Base-by-base conservation (phyloP, 2,113 vertebrate genomes). In the Butastur rufipennis region DNA sequence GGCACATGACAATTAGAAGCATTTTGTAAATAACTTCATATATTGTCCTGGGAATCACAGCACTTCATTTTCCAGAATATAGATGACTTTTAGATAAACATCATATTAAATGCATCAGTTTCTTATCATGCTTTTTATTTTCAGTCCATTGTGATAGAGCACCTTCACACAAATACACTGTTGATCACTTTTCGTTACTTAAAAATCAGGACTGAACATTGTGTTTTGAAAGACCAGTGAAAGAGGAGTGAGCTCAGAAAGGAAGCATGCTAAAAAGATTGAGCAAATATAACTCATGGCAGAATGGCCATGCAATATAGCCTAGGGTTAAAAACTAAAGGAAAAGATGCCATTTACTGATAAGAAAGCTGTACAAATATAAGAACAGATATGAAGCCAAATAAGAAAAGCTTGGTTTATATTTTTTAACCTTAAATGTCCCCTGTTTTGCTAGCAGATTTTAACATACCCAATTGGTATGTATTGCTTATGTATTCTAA, bases 381-480 rank as follows among this genome's bases (percentile, higher is more conserved):
- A 81, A 86, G 7, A 83, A 77, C 7, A 84, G 21, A 16, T 52
- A 43, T 4, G 4, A 81, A 84, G 23, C 27, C 7, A 71, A 84
- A 52, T 52, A 78, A n/a, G 53, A 70, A 77, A 86, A 83, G 2
- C 1, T 67, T 36, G 2, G 27, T 13, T 65, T 65, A 27, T 40
- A 52, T 40, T 59, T 84, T 85, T 77, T 52, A 84, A n/a, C 14
- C 7, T 74, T 66, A 73, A 53, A 31, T 19, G 8, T 11, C 66
- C 13, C 6, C 14, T 70, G 36, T 40, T 78, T 78, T 58, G 7
- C 27, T 34, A 32, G 32, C 32, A 67, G 65, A 61, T 56, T 87
- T 92, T 43, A 47, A 65, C 0, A 2, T 26, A 42, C 3, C 1
- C 4, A 11, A 14, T n/a, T 48, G 2, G 1, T 38, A 8, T 36